Evolutionary conservation across 2,113 vertebrate species (phyloP), one percentile per base, ranked within the genome.

Genomic region (Dasyornis broadbenti): DNA sequence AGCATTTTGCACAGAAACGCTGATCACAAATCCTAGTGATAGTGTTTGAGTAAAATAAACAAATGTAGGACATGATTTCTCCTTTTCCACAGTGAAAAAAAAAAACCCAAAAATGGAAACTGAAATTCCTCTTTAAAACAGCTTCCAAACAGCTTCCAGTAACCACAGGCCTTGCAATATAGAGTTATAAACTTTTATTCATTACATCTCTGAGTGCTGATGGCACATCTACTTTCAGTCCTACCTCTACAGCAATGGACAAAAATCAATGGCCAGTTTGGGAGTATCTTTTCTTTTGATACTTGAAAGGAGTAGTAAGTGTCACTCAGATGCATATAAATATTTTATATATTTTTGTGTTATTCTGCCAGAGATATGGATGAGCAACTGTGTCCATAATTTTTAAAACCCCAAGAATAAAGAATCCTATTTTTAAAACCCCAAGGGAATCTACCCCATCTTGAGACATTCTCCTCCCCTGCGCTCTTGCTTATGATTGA

Each of bases 221-320:
- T 56, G 39, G 31, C 10, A 35, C 8, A 7, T 37, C 33, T 84
- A 9, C 49, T 72, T 82, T 70, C 37, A 75, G 19, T 73, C 56
- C 42, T 66, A 20, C 13, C 11, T 80, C 45, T 73, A 27, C n/a
- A n/a, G 50, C 52, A 83, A 42, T 9, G 40, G 26, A 19, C 15
- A 69, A 42, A 68, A 69, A 59, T 47, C 27, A 56, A 6, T 47
- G 33, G 8, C 28, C 40, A 77, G 5, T 39, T 65, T 65, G 35
- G 24, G 50, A 76, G 20, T 31, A 33, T 7, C 9, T 65, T 90
- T 85, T 45, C 14, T 78, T 33, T 12, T n/a, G 21, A 2, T 27
- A 26, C 3, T 45, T 44, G 33, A 30, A 39, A 72, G 14, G 20
- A 7, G 3, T n/a, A 30, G 4, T 15, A 5, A 1, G 0, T 64